Conservation (phyloP, 2,888 invertebrate species). For the Acleris sparsana region DNA sequence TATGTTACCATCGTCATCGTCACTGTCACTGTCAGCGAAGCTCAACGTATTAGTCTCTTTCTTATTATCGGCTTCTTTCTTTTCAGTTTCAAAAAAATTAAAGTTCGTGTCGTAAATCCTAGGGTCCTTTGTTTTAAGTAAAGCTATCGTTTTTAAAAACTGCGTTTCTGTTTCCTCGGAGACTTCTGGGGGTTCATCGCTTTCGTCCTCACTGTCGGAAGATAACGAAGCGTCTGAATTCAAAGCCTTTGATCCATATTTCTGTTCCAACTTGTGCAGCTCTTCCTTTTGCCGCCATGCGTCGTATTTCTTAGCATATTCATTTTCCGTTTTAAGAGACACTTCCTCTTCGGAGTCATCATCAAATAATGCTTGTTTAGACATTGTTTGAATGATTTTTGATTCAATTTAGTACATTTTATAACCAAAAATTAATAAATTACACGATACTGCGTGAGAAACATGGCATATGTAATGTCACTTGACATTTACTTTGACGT, state of each 20-base stretch:
- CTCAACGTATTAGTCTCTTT: slow-evolving; percentile 64
- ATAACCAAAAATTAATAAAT: slow-evolving; percentile 19
- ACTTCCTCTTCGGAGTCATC: slow-evolving; percentile 82
- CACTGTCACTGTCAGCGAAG: slow-evolving; percentile 74
- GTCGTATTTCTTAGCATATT: slow-evolving; percentile 93
- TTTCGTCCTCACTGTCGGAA: slow-evolving; percentile 86
- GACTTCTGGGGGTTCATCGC: slow-evolving; percentile 82
- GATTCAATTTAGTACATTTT: slow-evolving; percentile 12
- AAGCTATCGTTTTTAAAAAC: slow-evolving; percentile 93
- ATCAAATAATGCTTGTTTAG: slow-evolving; percentile 76
- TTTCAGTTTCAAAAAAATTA: slow-evolving; percentile 85
- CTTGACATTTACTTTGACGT: slow-evolving; percentile 12
- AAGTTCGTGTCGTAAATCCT: slow-evolving; percentile 91
- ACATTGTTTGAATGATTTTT: slow-evolving; percentile 49
- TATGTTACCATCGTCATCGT: slow-evolving; percentile 66
- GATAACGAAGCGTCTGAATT: slow-evolving; percentile 69
- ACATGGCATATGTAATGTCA: neutral
- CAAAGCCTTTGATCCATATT: slow-evolving; percentile 85
- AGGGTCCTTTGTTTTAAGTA: slow-evolving; percentile 94
- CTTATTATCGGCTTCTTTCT: slow-evolving; percentile 66
- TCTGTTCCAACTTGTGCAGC: slow-evolving; percentile 90
- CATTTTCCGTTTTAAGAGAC: slow-evolving; percentile 87
- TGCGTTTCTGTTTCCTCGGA: slow-evolving; percentile 90
- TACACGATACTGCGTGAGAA: neutral
- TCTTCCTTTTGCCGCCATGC: slow-evolving; percentile 94